A percentile compares a stretch with the other conserved stretches of the same genome.
These are phyloP conservation scores for Falco columbarius DNA, from an alignment of 2,797 vertebrate species.

Conservation along the genomic window DNA sequence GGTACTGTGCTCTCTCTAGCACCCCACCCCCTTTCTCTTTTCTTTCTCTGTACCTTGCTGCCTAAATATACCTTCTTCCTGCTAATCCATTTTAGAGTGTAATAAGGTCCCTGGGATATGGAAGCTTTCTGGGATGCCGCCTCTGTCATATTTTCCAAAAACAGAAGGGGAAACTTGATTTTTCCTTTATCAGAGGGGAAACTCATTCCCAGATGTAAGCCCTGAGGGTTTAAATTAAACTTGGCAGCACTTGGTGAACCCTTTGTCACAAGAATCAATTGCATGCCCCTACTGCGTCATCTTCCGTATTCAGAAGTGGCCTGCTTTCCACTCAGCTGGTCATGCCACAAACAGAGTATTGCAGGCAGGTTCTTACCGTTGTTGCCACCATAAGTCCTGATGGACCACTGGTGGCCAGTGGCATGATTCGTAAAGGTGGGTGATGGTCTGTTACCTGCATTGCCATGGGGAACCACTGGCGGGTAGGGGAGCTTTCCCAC, in stretches of 20 bases:
- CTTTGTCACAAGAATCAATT: neutral
- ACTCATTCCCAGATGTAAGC: neutral
- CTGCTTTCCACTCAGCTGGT: neutral
- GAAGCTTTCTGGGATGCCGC: neutral
- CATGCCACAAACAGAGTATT: neutral
- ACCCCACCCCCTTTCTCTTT: too few species aligned
- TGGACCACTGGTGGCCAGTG: neutral
- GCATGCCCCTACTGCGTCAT: neutral
- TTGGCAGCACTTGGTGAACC: neutral
- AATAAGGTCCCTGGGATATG: neutral
- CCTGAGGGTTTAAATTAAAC: neutral
- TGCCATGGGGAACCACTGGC: fast-evolving
- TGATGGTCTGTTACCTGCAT: neutral
- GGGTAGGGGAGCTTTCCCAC: neutral
- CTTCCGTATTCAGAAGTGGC: neutral
- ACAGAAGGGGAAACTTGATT: neutral
- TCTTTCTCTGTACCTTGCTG: neutral
- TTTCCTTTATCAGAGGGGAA: neutral
- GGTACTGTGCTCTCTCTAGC: neutral
- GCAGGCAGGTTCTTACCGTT: neutral
- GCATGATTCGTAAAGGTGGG: neutral
- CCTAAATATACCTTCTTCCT: neutral
- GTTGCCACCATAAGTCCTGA: neutral
- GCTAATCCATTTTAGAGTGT: neutral
- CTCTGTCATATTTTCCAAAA: neutral